phyloP scores from a whole-genome alignment of 2,797 vertebrate genomes.

The Anomalospiza imberbis region DNA sequence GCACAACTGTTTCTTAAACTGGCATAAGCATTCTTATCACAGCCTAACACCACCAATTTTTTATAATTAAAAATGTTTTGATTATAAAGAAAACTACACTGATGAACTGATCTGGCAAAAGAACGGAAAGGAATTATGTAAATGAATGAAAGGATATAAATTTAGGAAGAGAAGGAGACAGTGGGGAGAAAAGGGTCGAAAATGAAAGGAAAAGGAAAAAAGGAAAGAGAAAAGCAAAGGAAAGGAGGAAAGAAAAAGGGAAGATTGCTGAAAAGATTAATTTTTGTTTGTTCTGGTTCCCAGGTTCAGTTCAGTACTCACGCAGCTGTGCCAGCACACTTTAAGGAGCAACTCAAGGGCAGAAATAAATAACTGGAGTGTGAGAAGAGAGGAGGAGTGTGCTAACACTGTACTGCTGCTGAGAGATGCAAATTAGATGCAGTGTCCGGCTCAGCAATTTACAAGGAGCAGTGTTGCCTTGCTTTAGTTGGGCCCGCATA shows the following conservation, averaged over 20 bases:
- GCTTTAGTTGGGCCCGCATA: not conserved
- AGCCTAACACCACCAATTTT: not conserved
- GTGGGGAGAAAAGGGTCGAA: too few relatives aligned
- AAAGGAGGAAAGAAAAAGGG: too few relatives aligned
- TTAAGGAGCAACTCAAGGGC: not conserved
- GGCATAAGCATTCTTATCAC: not conserved
- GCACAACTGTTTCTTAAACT: not conserved
- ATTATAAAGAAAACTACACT: not conserved
- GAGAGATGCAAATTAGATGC: not conserved
- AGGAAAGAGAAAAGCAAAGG: accelerated
- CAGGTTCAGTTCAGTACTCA: not conserved
- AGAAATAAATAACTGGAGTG: not conserved
- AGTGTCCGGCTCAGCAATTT: not conserved
- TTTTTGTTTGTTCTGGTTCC: not conserved
- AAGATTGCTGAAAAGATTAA: not conserved
- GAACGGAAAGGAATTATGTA: not conserved
- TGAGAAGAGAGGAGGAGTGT: not conserved
- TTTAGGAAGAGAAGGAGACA: not conserved
- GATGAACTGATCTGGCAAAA: not conserved
- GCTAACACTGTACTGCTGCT: not conserved
- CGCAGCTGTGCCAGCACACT: not conserved
- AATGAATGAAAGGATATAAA: not conserved
- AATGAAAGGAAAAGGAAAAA: too few relatives aligned
- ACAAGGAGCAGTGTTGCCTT: not conserved
- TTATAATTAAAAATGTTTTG: not conserved